Base-by-base conservation (phyloP, 1,140 invertebrate genomes). In the Protaetia brevitarsis region DNA sequence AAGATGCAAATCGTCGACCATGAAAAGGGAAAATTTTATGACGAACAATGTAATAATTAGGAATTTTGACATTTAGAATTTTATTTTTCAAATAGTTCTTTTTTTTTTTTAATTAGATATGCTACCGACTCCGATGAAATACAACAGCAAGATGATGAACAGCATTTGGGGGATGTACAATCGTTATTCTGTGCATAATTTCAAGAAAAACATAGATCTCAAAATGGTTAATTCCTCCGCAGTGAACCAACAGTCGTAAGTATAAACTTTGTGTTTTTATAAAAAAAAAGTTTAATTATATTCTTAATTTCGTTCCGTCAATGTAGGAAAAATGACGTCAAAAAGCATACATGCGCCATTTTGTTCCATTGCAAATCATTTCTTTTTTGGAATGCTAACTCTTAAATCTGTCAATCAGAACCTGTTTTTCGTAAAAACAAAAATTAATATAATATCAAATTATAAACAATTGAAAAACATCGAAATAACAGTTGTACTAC, bases 151-250 rank as follows among this genome's bases (percentile, higher is more conserved):
- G 75, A 73, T 93, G 70, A 94, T 94, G 92, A 93, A 93, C 76
- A 92, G 89, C 74, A 93, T 94, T 76, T 94, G 92, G 92, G 92
- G 92, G 7, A 79, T 89, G 59, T 94, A 94, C 82, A 94, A 94
- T 76, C 86, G 88, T 41, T 92, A 92, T 74, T 92, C 91, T 0
- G 88, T 90, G 1, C 90, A 93, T 73, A 93, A 93, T 76, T 88
- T 93, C 67, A 92, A 92, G 79, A 90, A 90, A 74, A 86, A 89
- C 72, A 88, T 87, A 69, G 88, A 90, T 72, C 84, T 13, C 26
- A 59, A 72, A 67, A 76, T 74, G 79, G 81, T 11, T 28, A 23
- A 13, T 23, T 8, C 45, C 45, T 13, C 27, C 34, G 30, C 56
- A 37, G 57, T 30, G 11, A 68, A 80, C 72, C 79, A 80, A 75